A percentile compares a stretch with the other conserved stretches of the same genome.
Conservation (phyloP, 1,140 invertebrate genomes). For the Thaumatotibia leucotreta region DNA sequence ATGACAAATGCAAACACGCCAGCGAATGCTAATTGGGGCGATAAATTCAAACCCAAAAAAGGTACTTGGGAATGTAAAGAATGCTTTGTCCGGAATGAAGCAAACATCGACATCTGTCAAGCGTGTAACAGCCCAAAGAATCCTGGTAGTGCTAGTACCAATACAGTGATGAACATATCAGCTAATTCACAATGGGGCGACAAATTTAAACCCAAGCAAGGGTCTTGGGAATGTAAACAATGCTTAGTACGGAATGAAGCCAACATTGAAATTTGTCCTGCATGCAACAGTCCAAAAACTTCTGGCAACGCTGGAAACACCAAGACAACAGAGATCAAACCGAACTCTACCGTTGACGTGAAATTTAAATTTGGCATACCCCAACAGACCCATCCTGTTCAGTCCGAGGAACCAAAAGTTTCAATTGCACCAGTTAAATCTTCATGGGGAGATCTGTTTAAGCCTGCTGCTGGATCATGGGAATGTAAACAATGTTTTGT, state of each 20-base stretch:
- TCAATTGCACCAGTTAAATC: conserved; percentile 13
- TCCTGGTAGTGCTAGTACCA: conserved; percentile 58
- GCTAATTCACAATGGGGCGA: conserved; percentile 20
- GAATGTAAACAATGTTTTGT: conserved; percentile 85
- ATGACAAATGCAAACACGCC: conserved; percentile 23
- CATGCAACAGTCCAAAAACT: conserved; percentile 84
- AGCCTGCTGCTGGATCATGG: conserved; percentile 84
- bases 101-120: conserved; percentile 77
- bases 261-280: conserved; percentile 78
- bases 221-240: conserved; percentile 87
- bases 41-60: conserved; percentile 79
- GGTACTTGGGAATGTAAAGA: conserved; percentile 90
- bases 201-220: conserved; percentile 80
- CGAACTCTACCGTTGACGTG: neutral
- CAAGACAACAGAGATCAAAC: conserved; percentile 21
- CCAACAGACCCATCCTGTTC: neutral
- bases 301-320: conserved; percentile 30
- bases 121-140: conserved; percentile 81
- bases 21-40: conserved; percentile 70
- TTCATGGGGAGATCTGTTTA: conserved; percentile 75
- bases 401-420: neutral
- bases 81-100: conserved; percentile 87
- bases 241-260: conserved; percentile 81
- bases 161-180: neutral
- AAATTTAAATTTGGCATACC: neutral